phyloP scores from a whole-genome alignment of 2,888 invertebrate genomes.

The Nebria salina region DNA sequence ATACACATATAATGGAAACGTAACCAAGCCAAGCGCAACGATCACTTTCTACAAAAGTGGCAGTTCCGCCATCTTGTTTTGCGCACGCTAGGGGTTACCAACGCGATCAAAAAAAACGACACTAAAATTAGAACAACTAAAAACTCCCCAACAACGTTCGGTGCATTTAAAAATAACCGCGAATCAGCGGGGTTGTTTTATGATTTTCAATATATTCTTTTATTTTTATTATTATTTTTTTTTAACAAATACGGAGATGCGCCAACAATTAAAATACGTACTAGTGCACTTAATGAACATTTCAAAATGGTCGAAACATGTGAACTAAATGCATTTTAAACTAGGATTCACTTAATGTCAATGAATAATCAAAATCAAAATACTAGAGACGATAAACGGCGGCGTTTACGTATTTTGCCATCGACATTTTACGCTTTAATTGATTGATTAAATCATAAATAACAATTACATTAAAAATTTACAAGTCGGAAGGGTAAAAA shows the following conservation, averaged over 20 bases:
- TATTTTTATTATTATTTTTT: background rate
- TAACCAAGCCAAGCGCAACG: conserved; percentile 28
- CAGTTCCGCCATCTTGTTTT: conserved; percentile 25
- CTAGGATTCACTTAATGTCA: background rate
- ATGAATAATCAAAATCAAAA: background rate
- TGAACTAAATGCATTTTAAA: background rate
- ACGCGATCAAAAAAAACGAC: background rate
- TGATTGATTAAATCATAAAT: background rate
- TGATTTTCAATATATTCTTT: conserved; percentile 4
- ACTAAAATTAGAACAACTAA: background rate
- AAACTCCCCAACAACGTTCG: background rate
- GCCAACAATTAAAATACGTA: background rate
- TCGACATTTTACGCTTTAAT: background rate
- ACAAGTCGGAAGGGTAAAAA: background rate
- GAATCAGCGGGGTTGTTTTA: background rate
- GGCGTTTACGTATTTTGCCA: background rate
- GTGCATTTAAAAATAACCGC: conserved; percentile 1
- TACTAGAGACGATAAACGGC: background rate
- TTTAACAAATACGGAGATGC: conserved; percentile 20
- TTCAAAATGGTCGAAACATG: background rate
- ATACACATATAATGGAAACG: conserved; percentile 23
- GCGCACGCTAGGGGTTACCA: background rate
- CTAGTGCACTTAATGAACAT: background rate
- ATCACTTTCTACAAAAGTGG: conserved; percentile 27
- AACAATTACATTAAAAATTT: background rate